These are phyloP conservation scores for Meda fulgida DNA, from an alignment of 2,797 vertebrate species.

Conservation along the genomic window DNA sequence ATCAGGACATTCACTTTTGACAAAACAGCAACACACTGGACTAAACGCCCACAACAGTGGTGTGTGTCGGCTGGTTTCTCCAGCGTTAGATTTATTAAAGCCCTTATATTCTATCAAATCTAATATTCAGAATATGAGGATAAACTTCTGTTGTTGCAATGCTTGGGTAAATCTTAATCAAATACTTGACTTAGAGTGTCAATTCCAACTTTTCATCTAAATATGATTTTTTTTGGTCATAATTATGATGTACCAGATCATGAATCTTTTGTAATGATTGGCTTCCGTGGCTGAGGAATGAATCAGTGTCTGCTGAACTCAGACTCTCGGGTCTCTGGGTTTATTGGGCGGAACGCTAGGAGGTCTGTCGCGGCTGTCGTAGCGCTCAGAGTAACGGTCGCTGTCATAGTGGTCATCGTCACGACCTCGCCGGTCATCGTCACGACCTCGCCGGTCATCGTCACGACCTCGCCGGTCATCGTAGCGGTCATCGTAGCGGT, in stretches of 20 bases:
- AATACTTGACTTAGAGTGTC: not conserved
- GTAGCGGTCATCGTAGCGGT: not conserved
- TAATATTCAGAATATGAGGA: not conserved
- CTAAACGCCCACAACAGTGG: rapidly evolving
- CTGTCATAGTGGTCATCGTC: slow-evolving; percentile 28
- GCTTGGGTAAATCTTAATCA: not conserved
- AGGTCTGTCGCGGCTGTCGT: slow-evolving; percentile 57
- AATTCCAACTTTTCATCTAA: not conserved
- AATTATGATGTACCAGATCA: not conserved
- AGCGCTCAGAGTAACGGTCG: slow-evolving; percentile 15
- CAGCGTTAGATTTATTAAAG: not conserved
- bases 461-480: not conserved
- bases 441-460: not conserved
- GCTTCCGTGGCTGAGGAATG: not conserved
- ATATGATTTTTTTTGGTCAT: not conserved
- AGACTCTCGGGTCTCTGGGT: slow-evolving; percentile 47
- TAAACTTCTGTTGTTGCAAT: not conserved
- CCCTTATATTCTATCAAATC: not conserved
- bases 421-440: slow-evolving; percentile 26
- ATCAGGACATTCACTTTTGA: not conserved
- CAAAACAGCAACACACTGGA: not conserved
- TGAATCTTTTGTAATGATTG: not conserved
- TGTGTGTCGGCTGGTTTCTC: not conserved
- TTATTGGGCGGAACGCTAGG: slow-evolving; percentile 63
- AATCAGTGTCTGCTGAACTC: not conserved